Percentiles rank a stretch among this genome's conserved stretches.
Conservation (phyloP, 1,140 invertebrate genomes). For the Drosophila mayri region DNA sequence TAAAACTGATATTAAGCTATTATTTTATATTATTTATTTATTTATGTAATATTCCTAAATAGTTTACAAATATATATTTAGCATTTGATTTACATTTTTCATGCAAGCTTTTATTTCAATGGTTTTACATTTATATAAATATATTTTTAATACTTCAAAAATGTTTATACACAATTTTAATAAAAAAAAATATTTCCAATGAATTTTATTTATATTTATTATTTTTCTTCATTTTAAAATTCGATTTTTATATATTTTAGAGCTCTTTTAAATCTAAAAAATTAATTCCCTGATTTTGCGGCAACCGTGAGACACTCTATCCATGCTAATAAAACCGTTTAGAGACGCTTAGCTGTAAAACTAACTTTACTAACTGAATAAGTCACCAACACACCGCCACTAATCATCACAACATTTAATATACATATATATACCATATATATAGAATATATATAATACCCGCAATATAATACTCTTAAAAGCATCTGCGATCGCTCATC, state of each 20-base stretch:
- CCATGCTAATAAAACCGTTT: slow-evolving; percentile 13
- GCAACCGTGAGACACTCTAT: not conserved
- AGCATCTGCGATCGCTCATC: slow-evolving; percentile 53
- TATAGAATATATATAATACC: not conserved
- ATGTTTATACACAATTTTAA: too few species aligned
- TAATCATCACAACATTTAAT: slow-evolving; percentile 23
- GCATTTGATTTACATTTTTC: too few species aligned
- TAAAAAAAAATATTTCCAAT: not conserved
- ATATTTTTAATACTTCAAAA: too few species aligned
- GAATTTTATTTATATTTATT: not conserved
- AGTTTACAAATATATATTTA: too few species aligned
- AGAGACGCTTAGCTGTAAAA: slow-evolving; percentile 51
- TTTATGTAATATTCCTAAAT: too few species aligned
- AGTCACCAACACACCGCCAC: slow-evolving; percentile 16
- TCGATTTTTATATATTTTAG: not conserved
- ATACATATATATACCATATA: not conserved
- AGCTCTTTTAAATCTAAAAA: not conserved
- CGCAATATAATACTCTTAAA: slow-evolving; percentile 24
- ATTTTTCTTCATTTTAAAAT: not conserved
- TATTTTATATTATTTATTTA: too few species aligned
- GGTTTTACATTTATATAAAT: too few species aligned
- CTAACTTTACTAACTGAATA: slow-evolving; percentile 42
- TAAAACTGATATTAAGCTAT: too few species aligned
- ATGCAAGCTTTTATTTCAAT: too few species aligned
- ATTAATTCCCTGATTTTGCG: not conserved